Percentiles rank a stretch among this genome's conserved stretches.
Evolutionary conservation across 2,113 vertebrate genomes (phyloP).

Genomic region (Chrysochloris asiatica): DNA sequence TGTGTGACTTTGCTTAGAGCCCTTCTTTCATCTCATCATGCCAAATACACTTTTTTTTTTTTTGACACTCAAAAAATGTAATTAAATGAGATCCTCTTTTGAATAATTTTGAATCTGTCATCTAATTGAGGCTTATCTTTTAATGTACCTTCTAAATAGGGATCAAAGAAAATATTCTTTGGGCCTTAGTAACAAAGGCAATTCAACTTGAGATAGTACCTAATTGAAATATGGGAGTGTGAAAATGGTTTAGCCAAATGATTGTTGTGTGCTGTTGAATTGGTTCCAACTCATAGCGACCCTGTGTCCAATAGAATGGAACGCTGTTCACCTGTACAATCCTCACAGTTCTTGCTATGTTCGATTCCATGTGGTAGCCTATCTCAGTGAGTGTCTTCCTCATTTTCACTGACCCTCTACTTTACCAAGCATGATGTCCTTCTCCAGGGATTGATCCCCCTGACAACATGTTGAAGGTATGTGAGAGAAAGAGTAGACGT

Average conservation of each 20-base stretch:
- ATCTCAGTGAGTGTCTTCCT: too few species aligned
- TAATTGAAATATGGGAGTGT: conserved; percentile 27
- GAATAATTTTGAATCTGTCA: conserved; percentile 43
- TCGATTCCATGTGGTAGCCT: neutral
- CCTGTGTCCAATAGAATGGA: neutral
- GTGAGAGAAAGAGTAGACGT: neutral
- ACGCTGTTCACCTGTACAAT: neutral
- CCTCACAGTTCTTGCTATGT: neutral
- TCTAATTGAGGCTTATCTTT: conserved; percentile 39
- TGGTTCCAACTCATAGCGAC: neutral
- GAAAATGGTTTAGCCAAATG: neutral
- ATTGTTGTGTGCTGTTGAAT: neutral
- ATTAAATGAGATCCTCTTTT: conserved; percentile 58
- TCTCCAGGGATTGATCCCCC: neutral
- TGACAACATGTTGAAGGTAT: neutral
- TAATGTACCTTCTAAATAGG: conserved; percentile 43
- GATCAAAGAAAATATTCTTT: conserved; percentile 61
- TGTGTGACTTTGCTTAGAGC: conserved; percentile 20
- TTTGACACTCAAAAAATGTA: conserved; percentile 45
- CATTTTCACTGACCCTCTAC: too few species aligned
- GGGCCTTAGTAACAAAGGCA: conserved; percentile 11
- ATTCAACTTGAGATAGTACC: neutral
- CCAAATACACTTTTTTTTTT: conserved; percentile 40
- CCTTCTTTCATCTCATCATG: conserved; percentile 50
- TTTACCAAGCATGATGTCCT: neutral